Base-by-base conservation (phyloP, 2,113 vertebrate species). In the Lutjanus erythropterus region DNA sequence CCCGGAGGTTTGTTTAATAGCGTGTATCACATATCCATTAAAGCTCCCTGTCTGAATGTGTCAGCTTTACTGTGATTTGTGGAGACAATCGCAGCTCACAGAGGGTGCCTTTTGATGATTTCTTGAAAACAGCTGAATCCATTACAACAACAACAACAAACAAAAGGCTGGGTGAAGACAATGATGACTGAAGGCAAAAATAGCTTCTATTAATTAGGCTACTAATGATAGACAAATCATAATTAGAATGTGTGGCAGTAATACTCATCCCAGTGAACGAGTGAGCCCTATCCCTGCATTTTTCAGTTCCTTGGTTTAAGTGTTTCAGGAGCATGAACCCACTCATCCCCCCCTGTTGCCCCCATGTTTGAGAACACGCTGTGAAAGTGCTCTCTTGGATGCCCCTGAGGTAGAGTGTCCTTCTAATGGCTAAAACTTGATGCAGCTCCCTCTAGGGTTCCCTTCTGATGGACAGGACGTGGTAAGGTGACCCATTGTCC, bases 11-110 rank as follows among this genome's bases (percentile, higher is more conserved):
- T 71, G 72, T 87, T 86, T 86, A 89, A 84, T 73, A 72, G 58
- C 27, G 46, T 77, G 82, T 60, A 81, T 86, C 82, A 50, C 69
- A 58, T 88, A 73, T 86, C 79, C 76, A 86, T 85, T 77, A 77
- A 86, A 83, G 75, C 66, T 72, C 41, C 41, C 14, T 3, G 25
- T 62, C 64, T 80, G 47, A 73, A 72, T 71, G 72, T 86, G 79
- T 78, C 84, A 80, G 79, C 76, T 58, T 75, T 72, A 25, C 84
- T 71, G 52, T 76, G 82, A 83, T 81, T 87, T 83, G 72, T 72
- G 55, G 71, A 81, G 81, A 89, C 55, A 76, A 44, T 80, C 65
- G 8, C 58, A 53, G 25, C 59, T 55, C 44, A 60, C 42, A 61
- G 47, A 70, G n/a, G 42, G 27, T 59, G n/a, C 49, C 52, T 33